Evolutionary conservation across 2,888 invertebrate species (phyloP), one percentile per base, ranked within the genome.

Genomic region (Eupithecia pulchellata): DNA sequence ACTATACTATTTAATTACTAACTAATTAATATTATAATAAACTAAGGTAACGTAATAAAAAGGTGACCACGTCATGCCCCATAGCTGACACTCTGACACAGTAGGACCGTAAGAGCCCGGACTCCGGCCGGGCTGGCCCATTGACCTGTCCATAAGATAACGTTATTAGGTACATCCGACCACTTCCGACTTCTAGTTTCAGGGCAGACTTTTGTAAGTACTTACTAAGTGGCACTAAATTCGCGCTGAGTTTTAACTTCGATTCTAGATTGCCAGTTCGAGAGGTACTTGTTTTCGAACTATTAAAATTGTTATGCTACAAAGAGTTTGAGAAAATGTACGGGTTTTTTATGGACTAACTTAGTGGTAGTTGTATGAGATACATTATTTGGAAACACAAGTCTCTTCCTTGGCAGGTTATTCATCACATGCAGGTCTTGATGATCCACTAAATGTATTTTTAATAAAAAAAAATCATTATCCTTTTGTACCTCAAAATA

Each of bases 21-120:
- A n/a, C n/a, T n/a, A n/a, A n/a, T n/a, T n/a, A n/a, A n/a, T n/a
- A n/a, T n/a, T n/a, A n/a, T n/a, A n/a, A n/a, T n/a, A n/a, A n/a
- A n/a, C n/a, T n/a, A 4, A 30, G 30, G 30, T 36, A 20, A 20
- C 3, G 47, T 20, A 47, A 11, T 0, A 20, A 20, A 11, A 20
- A 47, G n/a, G 42, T 47, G 20, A 3, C 47, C 20, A 20, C 42
- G 20, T 14, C n/a, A 20, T 96, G 73, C 97, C 97, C 80, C 96
- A 96, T 74, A 97, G 97, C 80, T 3, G 95, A 95, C 80, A 96
- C 95, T 83, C 96, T 95, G 72, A 94, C 88, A 62, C 95, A 91
- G 80, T 96, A 95, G 95, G 86, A 95, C 83, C 91, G 8, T 95
- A 91, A 11, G 20, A 47, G 80, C 89, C 78, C 75, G 88, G 5